Percentiles rank a stretch among this genome's conserved stretches.
Conservation (phyloP, 2,888 invertebrate species). For the Helobdella robusta region DNA sequence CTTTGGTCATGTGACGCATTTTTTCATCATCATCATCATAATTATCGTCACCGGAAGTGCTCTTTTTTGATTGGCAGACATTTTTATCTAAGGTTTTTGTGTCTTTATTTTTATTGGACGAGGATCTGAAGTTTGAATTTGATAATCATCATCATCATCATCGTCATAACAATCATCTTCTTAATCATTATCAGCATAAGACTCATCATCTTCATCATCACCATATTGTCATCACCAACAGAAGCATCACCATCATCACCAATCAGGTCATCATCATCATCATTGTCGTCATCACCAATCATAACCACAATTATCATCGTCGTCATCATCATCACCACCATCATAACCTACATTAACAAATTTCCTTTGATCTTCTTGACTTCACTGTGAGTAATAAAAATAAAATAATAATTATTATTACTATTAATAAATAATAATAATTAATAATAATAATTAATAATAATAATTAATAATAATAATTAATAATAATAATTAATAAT, state of each 20-base stretch:
- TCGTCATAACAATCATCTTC: neutral
- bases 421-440: no score
- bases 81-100: no score
- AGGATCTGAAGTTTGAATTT: neutral
- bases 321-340: neutral
- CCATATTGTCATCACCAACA: neutral
- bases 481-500: no score
- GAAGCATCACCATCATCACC: neutral
- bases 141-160: neutral
- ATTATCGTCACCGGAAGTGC: no score
- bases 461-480: no score
- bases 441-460: no score
- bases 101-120: neutral
- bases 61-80: no score
- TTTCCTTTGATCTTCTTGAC: slow-evolving; percentile 14
- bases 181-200: neutral
- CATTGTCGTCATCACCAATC: neutral
- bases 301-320: neutral
- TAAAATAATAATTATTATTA: no score
- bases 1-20: no score
- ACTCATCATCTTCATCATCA: neutral
- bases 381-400: neutral
- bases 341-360: slow-evolving; percentile 1
- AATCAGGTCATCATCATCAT: slow-evolving; percentile 5
- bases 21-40: no score